Conservation (phyloP, 2,113 vertebrate species). For the Semicossyphus pulcher region DNA sequence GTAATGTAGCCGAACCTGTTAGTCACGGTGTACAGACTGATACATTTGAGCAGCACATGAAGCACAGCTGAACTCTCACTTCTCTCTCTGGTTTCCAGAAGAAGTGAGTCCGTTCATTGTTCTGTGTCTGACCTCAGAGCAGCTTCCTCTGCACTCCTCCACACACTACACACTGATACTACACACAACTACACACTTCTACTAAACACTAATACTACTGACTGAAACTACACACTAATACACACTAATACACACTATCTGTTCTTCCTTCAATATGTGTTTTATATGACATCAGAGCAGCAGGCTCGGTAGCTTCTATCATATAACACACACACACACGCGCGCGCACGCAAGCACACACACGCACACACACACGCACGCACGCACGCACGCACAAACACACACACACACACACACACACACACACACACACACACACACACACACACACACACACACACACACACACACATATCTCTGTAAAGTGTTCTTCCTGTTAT, state of each 20-base stretch:
- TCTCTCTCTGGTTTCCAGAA: not conserved
- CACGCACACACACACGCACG: slow-evolving; percentile 7
- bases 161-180: not conserved
- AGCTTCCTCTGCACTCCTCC: not conserved
- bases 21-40: no score
- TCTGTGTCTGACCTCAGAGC: not conserved
- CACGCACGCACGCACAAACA: no score
- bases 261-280: not conserved
- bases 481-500: slow-evolving; percentile 39
- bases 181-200: not conserved
- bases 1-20: no score
- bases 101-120: slow-evolving; percentile 1
- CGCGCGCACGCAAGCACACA: no score
- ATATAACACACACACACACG: not conserved
- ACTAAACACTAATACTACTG: not conserved
- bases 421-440: slow-evolving; percentile 2
- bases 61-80: not conserved
- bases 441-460: slow-evolving; percentile 3
- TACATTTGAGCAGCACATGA: not conserved
- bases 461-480: slow-evolving; percentile 1
- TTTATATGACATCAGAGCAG: not conserved
- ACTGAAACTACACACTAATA: not conserved
- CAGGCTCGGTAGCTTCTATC: not conserved
- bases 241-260: not conserved
- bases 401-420: slow-evolving; percentile 1